These are phyloP conservation scores for Zaprionus tsacasi DNA, from an alignment of 1,140 invertebrate genomes.

Conservation along the genomic window DNA sequence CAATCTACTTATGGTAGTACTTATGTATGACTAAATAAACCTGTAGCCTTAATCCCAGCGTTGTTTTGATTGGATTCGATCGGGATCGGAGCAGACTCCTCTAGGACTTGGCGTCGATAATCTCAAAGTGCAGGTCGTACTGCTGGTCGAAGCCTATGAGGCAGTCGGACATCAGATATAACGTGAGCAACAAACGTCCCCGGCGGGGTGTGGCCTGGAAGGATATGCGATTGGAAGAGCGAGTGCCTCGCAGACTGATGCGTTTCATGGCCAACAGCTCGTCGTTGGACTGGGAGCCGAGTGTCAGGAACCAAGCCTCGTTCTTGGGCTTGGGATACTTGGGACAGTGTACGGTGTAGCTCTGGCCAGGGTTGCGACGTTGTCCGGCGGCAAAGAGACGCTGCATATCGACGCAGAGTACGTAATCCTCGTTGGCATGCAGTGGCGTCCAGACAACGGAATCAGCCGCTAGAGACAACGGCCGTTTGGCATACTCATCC, in stretches of 20 bases:
- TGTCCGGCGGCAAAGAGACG: constrained; percentile 73
- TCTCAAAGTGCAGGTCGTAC: constrained; percentile 89
- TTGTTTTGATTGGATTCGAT: constrained; percentile 6
- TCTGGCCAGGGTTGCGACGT: constrained; percentile 84
- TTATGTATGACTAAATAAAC: constrained; percentile 35
- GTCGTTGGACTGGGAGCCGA: constrained; percentile 89
- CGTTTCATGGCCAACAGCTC: constrained; percentile 96
- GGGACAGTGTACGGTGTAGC: constrained; percentile 88
- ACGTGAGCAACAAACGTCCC: constrained; percentile 90
- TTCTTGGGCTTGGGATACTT: constrained; percentile 96
- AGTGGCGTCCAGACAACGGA: constrained; percentile 86
- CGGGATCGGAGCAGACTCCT: background rate
- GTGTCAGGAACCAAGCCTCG: constrained; percentile 96
- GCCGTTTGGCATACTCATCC: constrained; percentile 84
- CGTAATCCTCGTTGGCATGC: constrained; percentile 90
- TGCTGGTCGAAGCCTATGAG: constrained; percentile 98
- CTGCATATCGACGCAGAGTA: constrained; percentile 86
- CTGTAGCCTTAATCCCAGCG: constrained; percentile 29
- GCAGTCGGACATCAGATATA: constrained; percentile 97
- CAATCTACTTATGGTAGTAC: constrained; percentile 13
- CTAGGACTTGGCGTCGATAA: constrained; percentile 85
- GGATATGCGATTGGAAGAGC: constrained; percentile 83
- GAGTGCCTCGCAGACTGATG: constrained; percentile 85
- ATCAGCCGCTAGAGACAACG: constrained; percentile 50
- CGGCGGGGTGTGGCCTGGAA: constrained; percentile 83